Evolutionary conservation across 2,888 invertebrate species (phyloP).

Genomic region (Odontothrips loti): DNA sequence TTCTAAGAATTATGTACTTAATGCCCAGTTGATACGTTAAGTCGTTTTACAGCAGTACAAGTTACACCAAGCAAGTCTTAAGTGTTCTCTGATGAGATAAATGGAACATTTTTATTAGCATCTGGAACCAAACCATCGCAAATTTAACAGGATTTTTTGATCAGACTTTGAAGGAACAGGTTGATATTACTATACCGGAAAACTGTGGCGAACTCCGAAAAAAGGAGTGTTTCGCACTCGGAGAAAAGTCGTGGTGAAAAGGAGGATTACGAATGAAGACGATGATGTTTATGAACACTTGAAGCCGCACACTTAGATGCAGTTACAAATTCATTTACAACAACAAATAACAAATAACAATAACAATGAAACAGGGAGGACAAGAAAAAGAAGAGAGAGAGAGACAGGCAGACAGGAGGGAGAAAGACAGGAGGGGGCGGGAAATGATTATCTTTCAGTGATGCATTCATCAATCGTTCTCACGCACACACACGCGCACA

Average conservation of each 20-base stretch:
- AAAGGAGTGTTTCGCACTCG: not conserved
- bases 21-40: no score
- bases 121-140: not conserved
- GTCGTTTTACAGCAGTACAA: no score
- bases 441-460: not conserved
- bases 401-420: not conserved
- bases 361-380: constrained; percentile 7
- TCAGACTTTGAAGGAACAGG: constrained; percentile 19
- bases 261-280: not conserved
- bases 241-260: not conserved
- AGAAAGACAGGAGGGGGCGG: not conserved
- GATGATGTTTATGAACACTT: not conserved
- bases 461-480: not conserved
- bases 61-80: constrained; percentile 1
- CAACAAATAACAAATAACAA: constrained; percentile 16
- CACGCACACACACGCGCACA: not conserved
- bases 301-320: not conserved
- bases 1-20: no score
- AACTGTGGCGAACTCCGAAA: not conserved
- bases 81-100: constrained; percentile 8
- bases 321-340: not conserved
- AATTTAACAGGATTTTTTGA: not conserved
- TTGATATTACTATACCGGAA: not conserved
- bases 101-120: not conserved
- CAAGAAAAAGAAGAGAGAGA: constrained; percentile 4